Evolutionary conservation across 1,140 invertebrate genomes (phyloP).

Genomic region (Aphidius ervi): DNA sequence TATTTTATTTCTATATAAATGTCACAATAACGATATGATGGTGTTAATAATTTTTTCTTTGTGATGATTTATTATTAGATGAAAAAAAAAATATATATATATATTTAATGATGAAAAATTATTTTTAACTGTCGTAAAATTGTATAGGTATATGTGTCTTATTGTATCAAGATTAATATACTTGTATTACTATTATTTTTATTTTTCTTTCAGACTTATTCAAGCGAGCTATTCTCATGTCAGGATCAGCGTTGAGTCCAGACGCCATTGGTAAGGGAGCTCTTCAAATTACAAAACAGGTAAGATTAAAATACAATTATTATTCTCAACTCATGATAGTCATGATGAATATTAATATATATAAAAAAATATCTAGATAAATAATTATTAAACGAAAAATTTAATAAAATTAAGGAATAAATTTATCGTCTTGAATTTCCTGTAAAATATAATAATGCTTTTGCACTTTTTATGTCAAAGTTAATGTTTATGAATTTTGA

Average conservation of each 20-base stretch:
- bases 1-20: too few relatives aligned
- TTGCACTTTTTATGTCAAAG: too few relatives aligned
- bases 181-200: constrained; percentile 1
- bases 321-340: background rate
- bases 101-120: too few relatives aligned
- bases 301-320: constrained; percentile 16
- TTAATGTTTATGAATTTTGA: too few relatives aligned
- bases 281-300: constrained; percentile 70
- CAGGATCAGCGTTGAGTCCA: constrained; percentile 84
- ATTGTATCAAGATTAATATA: constrained; percentile 9
- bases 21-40: too few relatives aligned
- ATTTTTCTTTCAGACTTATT: constrained; percentile 68
- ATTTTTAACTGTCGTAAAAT: too few relatives aligned
- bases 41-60: too few relatives aligned
- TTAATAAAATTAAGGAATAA: background rate
- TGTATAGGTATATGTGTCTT: constrained; percentile 11
- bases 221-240: constrained; percentile 89
- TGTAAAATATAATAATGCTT: too few relatives aligned
- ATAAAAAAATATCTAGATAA: too few relatives aligned
- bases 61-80: too few relatives aligned
- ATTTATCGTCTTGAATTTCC: background rate
- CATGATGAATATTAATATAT: too few relatives aligned
- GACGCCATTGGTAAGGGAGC: constrained; percentile 85
- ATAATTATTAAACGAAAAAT: background rate
- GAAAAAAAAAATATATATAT: too few relatives aligned